Conservation (phyloP, 2,797 vertebrate genomes). For the Hipposideros larvatus region DNA sequence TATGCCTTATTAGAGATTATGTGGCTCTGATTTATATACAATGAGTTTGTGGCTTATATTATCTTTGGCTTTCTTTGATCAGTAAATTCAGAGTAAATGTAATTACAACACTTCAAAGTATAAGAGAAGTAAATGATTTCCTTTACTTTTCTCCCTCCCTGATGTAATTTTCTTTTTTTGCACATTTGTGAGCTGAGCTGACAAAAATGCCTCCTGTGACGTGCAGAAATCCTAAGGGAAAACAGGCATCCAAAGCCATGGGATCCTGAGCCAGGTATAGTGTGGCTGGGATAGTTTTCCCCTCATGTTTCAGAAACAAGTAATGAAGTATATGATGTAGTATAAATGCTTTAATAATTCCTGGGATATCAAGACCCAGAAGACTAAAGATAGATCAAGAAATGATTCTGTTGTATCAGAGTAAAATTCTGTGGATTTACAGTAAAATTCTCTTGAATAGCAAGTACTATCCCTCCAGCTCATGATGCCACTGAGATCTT, state of each 20-base stretch:
- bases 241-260: background rate
- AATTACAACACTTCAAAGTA: background rate
- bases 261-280: background rate
- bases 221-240: background rate
- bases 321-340: background rate
- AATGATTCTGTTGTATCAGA: background rate
- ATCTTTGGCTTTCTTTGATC: constrained; percentile 27
- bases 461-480: background rate
- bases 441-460: background rate
- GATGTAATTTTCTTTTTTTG: background rate
- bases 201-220: background rate
- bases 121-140: constrained; percentile 27
- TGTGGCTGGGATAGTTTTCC: background rate
- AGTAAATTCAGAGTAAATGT: background rate
- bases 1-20: background rate
- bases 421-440: constrained; percentile 13
- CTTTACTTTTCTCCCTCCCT: constrained; percentile 1
- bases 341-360: constrained; percentile 1
- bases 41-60: background rate
- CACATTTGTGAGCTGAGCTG: background rate
- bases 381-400: background rate
- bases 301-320: background rate
- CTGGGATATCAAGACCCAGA: background rate
- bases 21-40: background rate
- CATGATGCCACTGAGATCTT: background rate